These are phyloP conservation scores for Zoanthus sansibaricus DNA, from an alignment of 92 coral and sea anemone genomes.

Conservation along the genomic window DNA sequence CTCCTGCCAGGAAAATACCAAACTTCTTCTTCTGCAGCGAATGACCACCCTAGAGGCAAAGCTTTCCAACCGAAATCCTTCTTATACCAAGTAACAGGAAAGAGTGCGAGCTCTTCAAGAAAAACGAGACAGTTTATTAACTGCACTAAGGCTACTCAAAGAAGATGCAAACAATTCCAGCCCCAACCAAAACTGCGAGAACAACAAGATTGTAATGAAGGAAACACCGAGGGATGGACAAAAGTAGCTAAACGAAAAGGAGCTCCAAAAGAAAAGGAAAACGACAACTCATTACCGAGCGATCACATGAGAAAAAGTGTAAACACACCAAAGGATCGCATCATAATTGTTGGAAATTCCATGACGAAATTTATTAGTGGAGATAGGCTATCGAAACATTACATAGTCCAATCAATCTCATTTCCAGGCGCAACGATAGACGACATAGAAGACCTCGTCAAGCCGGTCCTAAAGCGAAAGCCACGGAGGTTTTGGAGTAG, in stretches of 20 bases:
- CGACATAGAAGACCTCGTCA: neutral
- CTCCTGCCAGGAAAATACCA: neutral
- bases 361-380: constrained; percentile 19
- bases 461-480: neutral
- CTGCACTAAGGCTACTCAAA: neutral
- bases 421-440: constrained; percentile 29
- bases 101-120: neutral
- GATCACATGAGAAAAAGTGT: neutral
- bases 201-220: neutral
- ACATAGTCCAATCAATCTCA: neutral
- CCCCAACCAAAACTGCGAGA: neutral
- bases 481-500: no score
- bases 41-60: neutral
- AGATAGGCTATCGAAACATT: no score
- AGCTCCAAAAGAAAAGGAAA: neutral
- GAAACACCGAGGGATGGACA: neutral
- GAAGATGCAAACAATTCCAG: neutral
- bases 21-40: neutral
- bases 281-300: neutral
- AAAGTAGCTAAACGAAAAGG: neutral
- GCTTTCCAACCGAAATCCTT: neutral
- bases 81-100: neutral
- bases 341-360: constrained; percentile 30
- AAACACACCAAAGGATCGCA: neutral
- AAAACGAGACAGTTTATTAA: constrained; percentile 4